Evolutionary conservation across 2,888 invertebrate genomes (phyloP).

Genomic region (Cryptocheilus praepositus): DNA sequence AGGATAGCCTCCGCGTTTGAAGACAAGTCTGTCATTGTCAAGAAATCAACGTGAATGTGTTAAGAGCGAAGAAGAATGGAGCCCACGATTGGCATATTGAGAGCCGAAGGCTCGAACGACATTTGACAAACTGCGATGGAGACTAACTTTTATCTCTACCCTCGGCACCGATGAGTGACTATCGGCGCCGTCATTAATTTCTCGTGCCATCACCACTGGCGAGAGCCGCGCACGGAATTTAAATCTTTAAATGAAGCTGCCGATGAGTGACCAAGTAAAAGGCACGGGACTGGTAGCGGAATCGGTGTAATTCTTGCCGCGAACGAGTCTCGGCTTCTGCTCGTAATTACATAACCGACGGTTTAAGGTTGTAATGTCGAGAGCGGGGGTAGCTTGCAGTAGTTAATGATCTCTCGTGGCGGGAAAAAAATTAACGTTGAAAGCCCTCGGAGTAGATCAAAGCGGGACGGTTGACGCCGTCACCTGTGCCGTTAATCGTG

Average conservation of each 20-base stretch:
- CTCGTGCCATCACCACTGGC: conserved; percentile 21
- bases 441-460: conserved; percentile 51
- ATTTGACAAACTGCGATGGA: conserved; percentile 8
- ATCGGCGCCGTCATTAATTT: conserved; percentile 57
- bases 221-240: conserved; percentile 46
- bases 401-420: conserved; percentile 53
- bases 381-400: conserved; percentile 33
- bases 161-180: conserved; percentile 18
- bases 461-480: conserved; percentile 48
- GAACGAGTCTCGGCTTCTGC: conserved; percentile 38
- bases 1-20: too few species aligned
- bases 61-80: too few species aligned
- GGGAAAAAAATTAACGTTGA: conserved; percentile 46
- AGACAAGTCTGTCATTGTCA: too few species aligned
- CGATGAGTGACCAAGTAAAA: conserved; percentile 62
- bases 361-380: conserved; percentile 52
- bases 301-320: conserved; percentile 37
- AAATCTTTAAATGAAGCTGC: conserved; percentile 67
- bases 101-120: neutral
- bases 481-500: conserved; percentile 46
- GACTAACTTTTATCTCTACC: conserved; percentile 10
- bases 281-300: conserved; percentile 27
- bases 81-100: too few species aligned
- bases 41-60: too few species aligned
- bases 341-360: conserved; percentile 55